Conservation (phyloP, 2,113 vertebrate genomes). For the Ibidorhyncha struthersii region DNA sequence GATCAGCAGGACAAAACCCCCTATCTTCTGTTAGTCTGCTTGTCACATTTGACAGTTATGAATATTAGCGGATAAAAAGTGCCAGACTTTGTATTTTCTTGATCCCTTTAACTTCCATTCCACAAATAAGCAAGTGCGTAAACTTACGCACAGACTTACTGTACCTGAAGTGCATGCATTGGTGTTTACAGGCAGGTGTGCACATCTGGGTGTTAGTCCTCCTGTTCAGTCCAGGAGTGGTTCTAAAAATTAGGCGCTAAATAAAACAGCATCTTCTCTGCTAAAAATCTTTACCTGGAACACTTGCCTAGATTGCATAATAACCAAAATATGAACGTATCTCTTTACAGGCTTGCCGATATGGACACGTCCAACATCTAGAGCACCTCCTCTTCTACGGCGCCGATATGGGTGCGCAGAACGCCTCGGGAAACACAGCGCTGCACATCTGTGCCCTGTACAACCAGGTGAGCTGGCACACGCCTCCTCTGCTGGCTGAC, state of each 20-base stretch:
- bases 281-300: neutral
- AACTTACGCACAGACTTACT: neutral
- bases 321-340: neutral
- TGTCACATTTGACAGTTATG: neutral
- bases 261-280: neutral
- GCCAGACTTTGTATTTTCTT: neutral
- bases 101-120: neutral
- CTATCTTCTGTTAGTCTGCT: neutral
- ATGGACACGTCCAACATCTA: conserved; percentile 83
- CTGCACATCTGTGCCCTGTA: conserved; percentile 90
- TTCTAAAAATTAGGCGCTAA: neutral
- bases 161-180: rapidly evolving
- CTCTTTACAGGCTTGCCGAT: conserved; percentile 79
- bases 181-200: neutral
- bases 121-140: neutral
- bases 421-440: conserved; percentile 86
- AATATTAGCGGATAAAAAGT: neutral
- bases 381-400: conserved; percentile 89
- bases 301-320: neutral
- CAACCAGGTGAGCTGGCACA: conserved; percentile 82
- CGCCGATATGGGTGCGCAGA: conserved; percentile 85
- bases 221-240: neutral
- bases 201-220: neutral
- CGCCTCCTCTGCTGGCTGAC: neutral
- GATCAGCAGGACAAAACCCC: neutral